Base-by-base conservation (phyloP, 2,113 vertebrate genomes). In the Erythrocercus mccallii region DNA sequence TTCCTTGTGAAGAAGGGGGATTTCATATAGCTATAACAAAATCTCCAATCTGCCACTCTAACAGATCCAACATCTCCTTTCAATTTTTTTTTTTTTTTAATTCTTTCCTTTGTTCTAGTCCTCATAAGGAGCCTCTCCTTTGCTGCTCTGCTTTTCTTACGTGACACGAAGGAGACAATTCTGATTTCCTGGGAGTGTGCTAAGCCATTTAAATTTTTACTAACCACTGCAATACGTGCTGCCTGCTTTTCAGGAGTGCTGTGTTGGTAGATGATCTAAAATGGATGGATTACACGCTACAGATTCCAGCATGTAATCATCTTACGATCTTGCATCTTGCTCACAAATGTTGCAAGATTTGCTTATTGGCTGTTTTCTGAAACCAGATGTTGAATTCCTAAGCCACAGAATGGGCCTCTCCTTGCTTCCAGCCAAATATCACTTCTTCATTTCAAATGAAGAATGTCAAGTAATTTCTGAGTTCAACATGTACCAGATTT, bases 161-260 rank as follows among this genome's bases (percentile, higher is more conserved):
- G 53, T 57, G 31, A 33, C 37, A 64, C 0, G 0, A 69, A 73
- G 5, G 1, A 65, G 68, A 38, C 6, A 64, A 12, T 79, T 68
- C 35, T 71, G 53, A 28, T 88, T 88, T 86, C 21, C 53, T 72
- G 2, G 22, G 48, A 62, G 57, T 51, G 45, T 65, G 38, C 20
- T 66, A 66, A 88, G 45, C 20, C 28, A 62, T 79, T 79, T 11
- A 11, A 17, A 16, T 33, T 56, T 61, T 69, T 40, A 12, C 5
- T n/a, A 66, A 80, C 2, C 10, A 3, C 42, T 48, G 30, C 37
- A 64, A 19, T 37, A 31, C 0, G 4, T 72, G 38, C 51, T 60
- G 11, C 22, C 17, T 83, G 58, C 30, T 69, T 74, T 91, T 74
- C 51, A 20, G 65, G 70, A 50, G 31, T 28, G 30, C 2, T 51